Evolutionary conservation across 2,797 vertebrate genomes (phyloP).

Genomic region (Scolopax bukidnonensis): DNA sequence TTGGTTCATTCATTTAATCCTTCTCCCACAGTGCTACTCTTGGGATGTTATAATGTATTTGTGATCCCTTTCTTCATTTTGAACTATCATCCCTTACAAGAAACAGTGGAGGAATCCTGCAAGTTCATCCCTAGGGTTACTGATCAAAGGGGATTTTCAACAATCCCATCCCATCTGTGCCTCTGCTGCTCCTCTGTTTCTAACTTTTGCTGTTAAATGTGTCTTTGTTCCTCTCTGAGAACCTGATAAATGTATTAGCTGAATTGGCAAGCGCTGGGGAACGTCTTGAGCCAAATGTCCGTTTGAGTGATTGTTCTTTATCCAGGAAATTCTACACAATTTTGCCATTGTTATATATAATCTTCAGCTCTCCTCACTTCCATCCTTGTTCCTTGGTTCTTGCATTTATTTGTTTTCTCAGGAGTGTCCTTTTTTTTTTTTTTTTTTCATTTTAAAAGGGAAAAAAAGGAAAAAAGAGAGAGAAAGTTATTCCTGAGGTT

Average conservation of each 20-base stretch:
- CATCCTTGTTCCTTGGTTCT: background rate
- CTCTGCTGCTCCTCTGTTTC: background rate
- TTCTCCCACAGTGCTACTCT: background rate
- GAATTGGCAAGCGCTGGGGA: conserved; percentile 3
- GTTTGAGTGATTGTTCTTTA: conserved; percentile 5
- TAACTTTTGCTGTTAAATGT: conserved; percentile 18
- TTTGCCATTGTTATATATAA: conserved; percentile 33
- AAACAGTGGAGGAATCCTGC: conserved; percentile 10
- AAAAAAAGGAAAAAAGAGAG: rapidly evolving
- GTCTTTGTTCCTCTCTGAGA: conserved; percentile 38
- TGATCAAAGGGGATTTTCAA: conserved; percentile 52
- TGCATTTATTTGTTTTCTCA: background rate
- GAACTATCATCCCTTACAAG: background rate
- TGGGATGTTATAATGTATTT: background rate
- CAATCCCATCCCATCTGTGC: background rate
- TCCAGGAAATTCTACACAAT: conserved; percentile 16
- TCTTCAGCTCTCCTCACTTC: background rate
- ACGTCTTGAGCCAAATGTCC: background rate
- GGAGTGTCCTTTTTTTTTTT: background rate
- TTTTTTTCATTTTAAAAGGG: background rate
- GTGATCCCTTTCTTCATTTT: conserved; percentile 16
- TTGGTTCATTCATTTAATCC: background rate
- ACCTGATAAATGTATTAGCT: background rate
- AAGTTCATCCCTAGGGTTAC: conserved; percentile 13
- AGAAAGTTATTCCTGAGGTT: background rate